Conservation (phyloP, 2,888 invertebrate species). For the Synergus laeviventris region DNA sequence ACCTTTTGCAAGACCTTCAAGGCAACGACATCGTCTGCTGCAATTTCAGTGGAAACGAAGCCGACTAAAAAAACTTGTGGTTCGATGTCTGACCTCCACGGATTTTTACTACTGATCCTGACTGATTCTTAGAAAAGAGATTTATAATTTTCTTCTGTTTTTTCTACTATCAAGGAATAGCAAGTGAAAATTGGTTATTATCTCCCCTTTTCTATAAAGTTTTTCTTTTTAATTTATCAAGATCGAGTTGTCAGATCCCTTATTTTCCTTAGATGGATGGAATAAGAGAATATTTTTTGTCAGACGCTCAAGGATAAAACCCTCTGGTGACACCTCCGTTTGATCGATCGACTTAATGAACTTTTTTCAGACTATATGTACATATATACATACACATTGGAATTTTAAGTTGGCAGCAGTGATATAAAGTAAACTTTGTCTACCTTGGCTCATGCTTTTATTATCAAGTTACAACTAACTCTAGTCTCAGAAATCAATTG, state of each 20-base stretch:
- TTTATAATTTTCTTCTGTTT: background rate
- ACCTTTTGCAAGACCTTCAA: constrained; percentile 20
- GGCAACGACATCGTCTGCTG: background rate
- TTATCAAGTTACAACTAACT: background rate
- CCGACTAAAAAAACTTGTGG: background rate
- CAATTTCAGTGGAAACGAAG: background rate
- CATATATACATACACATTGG: constrained; percentile 22
- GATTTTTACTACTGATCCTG: background rate
- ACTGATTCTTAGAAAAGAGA: background rate
- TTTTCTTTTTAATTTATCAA: background rate
- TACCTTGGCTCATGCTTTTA: constrained; percentile 1
- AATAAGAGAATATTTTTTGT: constrained; percentile 16
- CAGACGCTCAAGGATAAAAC: constrained; percentile 22
- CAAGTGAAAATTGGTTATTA: background rate
- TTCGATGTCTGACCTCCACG: background rate
- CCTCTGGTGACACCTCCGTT: constrained; percentile 7
- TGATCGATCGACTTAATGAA: constrained; percentile 25
- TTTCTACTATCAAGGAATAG: background rate
- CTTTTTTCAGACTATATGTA: constrained; percentile 16
- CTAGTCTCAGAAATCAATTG: background rate
- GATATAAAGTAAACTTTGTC: constrained; percentile 19
- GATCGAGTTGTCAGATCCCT: background rate
- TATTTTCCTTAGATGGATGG: background rate
- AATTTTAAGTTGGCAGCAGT: constrained; percentile 16
- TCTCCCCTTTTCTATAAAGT: background rate